Evolutionary conservation across 2,888 invertebrate genomes (phyloP).

Genomic region (Amphipyra berbera): DNA sequence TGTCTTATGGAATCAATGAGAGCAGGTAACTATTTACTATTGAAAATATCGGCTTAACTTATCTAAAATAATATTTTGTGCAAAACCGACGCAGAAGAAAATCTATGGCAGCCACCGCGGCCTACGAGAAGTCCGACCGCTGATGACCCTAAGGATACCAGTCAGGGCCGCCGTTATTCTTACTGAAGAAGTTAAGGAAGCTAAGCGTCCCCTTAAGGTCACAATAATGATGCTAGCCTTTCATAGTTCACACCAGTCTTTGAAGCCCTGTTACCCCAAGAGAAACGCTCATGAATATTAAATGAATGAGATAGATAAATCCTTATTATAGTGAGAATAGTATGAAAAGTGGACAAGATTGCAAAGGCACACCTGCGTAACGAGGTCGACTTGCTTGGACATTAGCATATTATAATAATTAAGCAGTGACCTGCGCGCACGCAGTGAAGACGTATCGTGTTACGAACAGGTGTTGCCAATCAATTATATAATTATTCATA

Average conservation of each 20-base stretch:
- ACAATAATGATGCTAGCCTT: too few relatives aligned
- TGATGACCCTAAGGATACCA: too few relatives aligned
- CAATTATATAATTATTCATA: slow-evolving; percentile 48
- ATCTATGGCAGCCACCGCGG: too few relatives aligned
- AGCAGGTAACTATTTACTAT: slow-evolving; percentile 90
- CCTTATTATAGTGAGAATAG: slow-evolving; percentile 10
- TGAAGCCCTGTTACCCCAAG: too few relatives aligned
- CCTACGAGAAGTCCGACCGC: too few relatives aligned
- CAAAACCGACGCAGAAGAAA: too few relatives aligned
- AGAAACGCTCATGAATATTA: not conserved
- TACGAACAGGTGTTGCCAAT: slow-evolving; percentile 75
- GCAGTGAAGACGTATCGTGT: slow-evolving; percentile 59
- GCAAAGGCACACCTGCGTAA: slow-evolving; percentile 63
- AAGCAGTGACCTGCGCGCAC: slow-evolving; percentile 44
- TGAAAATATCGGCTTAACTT: not conserved
- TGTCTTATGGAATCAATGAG: slow-evolving; percentile 97
- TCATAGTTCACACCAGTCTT: too few relatives aligned
- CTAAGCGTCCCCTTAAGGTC: too few relatives aligned
- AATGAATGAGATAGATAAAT: not conserved
- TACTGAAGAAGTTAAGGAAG: too few relatives aligned
- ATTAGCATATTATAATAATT: slow-evolving; percentile 63
- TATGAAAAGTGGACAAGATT: slow-evolving; percentile 30
- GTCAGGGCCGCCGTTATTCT: too few relatives aligned
- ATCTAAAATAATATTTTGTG: not conserved
- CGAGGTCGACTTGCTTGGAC: slow-evolving; percentile 59